These are phyloP conservation scores for Trematomus bernacchii DNA, from an alignment of 2,797 vertebrate genomes.

Conservation along the genomic window DNA sequence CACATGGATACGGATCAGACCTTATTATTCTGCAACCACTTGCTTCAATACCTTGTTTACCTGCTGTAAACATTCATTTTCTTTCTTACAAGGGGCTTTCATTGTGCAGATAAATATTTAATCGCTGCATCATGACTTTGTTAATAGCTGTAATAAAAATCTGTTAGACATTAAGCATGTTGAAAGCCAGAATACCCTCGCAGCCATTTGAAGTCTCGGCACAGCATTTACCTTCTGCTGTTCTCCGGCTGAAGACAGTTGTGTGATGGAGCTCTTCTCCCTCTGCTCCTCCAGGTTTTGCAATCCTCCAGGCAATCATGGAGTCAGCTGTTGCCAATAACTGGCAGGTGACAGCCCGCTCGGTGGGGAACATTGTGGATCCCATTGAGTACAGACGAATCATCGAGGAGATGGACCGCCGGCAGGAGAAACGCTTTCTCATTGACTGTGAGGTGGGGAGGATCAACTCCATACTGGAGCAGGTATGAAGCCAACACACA, in stretches of 20 bases:
- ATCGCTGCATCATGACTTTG: neutral
- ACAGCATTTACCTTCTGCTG: conserved; percentile 10
- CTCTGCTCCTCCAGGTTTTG: conserved; percentile 87
- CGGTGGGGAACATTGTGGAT: conserved; percentile 94
- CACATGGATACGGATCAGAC: neutral
- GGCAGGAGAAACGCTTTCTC: conserved; percentile 96
- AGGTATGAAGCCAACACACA: conserved; percentile 84
- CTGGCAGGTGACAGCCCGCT: conserved; percentile 98
- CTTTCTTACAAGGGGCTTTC: conserved; percentile 10
- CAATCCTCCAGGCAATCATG: conserved; percentile 98
- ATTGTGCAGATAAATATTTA: conserved; percentile 24
- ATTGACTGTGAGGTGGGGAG: conserved; percentile 97
- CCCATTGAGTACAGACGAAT: conserved; percentile 94
- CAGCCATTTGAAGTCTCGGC: conserved; percentile 27
- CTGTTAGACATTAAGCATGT: conserved; percentile 21
- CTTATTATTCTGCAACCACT: conserved; percentile 10
- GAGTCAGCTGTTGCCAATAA: conserved; percentile 98
- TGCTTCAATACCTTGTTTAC: conserved; percentile 23
- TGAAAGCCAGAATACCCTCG: conserved; percentile 9
- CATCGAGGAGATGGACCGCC: conserved; percentile 98
- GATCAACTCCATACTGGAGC: conserved; percentile 96
- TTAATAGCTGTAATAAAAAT: conserved; percentile 21
- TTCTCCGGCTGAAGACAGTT: conserved; percentile 28
- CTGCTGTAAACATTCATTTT: conserved; percentile 13
- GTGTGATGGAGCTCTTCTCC: conserved; percentile 50